A percentile compares a stretch with the other conserved stretches of the same genome.
Conservation (phyloP, 2,797 vertebrate genomes). For the Brachyrhaphis roseni region DNA sequence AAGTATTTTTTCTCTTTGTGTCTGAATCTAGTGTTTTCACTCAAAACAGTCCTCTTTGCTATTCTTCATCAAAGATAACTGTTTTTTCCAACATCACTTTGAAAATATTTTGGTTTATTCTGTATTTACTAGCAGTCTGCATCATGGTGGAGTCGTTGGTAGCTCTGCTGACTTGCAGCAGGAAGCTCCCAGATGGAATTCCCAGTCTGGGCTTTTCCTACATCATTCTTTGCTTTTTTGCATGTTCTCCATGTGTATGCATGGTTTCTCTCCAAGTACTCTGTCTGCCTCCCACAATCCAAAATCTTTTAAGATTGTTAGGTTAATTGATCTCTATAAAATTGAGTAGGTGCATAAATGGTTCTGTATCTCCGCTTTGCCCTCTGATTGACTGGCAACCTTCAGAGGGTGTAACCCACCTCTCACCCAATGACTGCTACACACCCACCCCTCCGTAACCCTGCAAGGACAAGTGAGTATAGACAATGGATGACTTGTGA, state of each 20-base stretch:
- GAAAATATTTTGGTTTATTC: background rate
- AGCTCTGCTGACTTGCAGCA: background rate
- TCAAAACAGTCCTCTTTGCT: background rate
- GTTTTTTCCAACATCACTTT: background rate
- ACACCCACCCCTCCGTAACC: background rate
- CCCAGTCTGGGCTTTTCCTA: background rate
- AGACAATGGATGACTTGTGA: background rate
- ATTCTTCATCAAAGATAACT: background rate
- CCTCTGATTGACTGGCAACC: background rate
- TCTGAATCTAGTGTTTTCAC: background rate
- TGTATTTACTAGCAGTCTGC: background rate
- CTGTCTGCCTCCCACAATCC: background rate
- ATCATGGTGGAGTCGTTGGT: too few relatives aligned
- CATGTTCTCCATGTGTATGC: background rate
- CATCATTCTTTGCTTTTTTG: background rate
- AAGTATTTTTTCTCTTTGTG: background rate
- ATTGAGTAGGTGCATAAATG: background rate
- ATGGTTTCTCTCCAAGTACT: background rate
- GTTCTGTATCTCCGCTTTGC: background rate
- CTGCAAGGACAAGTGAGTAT: background rate
- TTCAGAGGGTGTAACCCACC: background rate
- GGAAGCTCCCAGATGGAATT: background rate
- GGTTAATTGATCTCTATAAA: background rate
- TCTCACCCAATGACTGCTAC: background rate
- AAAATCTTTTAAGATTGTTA: background rate